Evolutionary conservation across 2,797 vertebrate species (phyloP).

Genomic region (Masticophis lateralis): DNA sequence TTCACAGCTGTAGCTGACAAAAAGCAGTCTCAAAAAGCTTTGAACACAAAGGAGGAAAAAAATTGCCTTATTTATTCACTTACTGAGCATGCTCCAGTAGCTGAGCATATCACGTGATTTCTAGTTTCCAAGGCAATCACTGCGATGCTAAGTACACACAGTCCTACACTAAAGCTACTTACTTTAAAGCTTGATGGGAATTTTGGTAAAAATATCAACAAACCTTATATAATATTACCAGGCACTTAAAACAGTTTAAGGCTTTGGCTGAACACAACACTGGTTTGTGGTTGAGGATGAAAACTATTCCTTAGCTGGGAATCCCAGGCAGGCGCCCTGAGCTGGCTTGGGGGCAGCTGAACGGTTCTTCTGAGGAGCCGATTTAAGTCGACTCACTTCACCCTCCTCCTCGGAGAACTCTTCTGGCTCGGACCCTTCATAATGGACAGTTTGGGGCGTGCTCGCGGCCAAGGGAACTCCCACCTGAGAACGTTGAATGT

Average conservation of each 20-base stretch:
- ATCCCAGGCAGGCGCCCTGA: too few species aligned
- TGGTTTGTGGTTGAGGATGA: neutral
- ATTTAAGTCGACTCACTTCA: too few species aligned
- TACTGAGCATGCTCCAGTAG: constrained; percentile 68
- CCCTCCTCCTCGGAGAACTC: too few species aligned
- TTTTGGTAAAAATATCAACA: neutral
- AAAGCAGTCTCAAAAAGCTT: constrained; percentile 68
- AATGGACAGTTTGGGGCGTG: too few species aligned
- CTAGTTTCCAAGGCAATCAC: constrained; percentile 69
- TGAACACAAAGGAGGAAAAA: constrained; percentile 72
- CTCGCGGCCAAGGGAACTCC: too few species aligned
- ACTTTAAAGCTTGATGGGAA: neutral
- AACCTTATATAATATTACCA: neutral
- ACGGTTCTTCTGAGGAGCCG: too few species aligned
- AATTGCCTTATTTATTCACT: constrained; percentile 72
- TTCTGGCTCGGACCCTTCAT: too few species aligned
- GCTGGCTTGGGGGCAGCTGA: too few species aligned
- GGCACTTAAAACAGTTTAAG: neutral
- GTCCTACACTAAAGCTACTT: constrained; percentile 7
- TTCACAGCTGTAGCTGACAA: constrained; percentile 68
- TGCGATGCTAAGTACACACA: constrained; percentile 51
- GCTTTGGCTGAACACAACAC: neutral
- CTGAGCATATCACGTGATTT: constrained; percentile 57
- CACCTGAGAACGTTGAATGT: too few species aligned
- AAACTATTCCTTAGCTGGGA: neutral